phyloP scores from a whole-genome alignment of 2,797 vertebrate species.

The Diplodus sargus region DNA sequence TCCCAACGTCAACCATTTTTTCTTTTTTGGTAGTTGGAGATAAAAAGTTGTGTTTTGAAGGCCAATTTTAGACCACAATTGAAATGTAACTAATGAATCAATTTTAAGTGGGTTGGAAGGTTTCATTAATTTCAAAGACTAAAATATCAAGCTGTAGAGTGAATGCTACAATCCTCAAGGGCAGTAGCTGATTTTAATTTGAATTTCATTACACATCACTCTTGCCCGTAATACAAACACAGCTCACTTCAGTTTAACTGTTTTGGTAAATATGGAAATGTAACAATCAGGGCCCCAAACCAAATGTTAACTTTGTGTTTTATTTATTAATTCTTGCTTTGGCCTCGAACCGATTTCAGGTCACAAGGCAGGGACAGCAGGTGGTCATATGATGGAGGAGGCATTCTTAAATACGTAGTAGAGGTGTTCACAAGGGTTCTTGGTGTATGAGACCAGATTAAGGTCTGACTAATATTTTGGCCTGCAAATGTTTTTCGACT shows the following conservation, averaged over 20 bases:
- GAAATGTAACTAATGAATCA: background rate
- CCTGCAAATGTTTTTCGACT: background rate
- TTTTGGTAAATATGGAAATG: background rate
- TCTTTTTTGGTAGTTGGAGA: background rate
- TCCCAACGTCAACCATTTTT: background rate
- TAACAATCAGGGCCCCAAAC: background rate
- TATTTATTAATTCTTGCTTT: background rate
- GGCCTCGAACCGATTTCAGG: no score
- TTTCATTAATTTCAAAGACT: background rate
- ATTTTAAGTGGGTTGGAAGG: background rate
- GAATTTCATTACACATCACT: background rate
- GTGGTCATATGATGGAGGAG: background rate
- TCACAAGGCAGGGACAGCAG: background rate
- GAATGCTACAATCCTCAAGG: background rate
- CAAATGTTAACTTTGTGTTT: background rate
- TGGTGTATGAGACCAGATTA: background rate
- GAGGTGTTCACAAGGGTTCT: slow-evolving; percentile 10
- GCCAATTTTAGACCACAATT: background rate
- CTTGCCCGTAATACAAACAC: background rate
- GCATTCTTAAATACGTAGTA: background rate
- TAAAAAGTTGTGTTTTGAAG: background rate
- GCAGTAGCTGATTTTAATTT: background rate
- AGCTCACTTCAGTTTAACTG: background rate
- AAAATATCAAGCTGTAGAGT: background rate
- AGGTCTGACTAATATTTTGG: background rate